Evolutionary conservation across 2,888 invertebrate species (phyloP).

Genomic region (Caenorhabditis imperialis): DNA sequence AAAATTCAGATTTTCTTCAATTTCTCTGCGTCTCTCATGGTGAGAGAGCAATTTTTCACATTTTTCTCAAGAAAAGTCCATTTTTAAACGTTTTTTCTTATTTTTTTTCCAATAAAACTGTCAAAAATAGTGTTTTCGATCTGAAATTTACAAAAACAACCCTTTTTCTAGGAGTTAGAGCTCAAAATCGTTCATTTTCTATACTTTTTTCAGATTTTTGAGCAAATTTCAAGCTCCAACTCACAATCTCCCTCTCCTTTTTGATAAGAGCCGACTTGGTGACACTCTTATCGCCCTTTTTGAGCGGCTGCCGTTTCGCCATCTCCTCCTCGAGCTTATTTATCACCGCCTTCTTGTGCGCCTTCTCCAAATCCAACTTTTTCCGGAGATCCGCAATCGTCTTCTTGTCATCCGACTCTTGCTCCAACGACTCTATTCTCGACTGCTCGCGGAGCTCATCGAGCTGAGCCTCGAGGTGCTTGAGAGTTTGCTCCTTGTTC

Average conservation of each 20-base stretch:
- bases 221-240: too few relatives aligned
- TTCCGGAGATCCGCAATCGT: conserved; percentile 43
- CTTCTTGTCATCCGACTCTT: conserved; percentile 34
- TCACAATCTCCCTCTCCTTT: conserved; percentile 91
- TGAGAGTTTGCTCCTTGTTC: conserved; percentile 46
- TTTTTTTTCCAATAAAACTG: too few relatives aligned
- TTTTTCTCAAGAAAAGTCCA: too few relatives aligned
- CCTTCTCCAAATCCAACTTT: conserved; percentile 62
- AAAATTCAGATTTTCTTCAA: too few relatives aligned
- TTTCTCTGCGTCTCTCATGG: too few relatives aligned
- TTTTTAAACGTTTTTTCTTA: too few relatives aligned
- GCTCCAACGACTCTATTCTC: conserved; percentile 78
- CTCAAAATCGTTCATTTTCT: too few relatives aligned
- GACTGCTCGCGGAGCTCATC: conserved; percentile 45
- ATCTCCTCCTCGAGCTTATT: conserved; percentile 97
- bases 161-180: too few relatives aligned
- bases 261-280: conserved; percentile 87
- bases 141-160: too few relatives aligned
- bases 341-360: conserved; percentile 60
- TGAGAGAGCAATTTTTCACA: too few relatives aligned
- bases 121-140: too few relatives aligned
- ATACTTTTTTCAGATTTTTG: too few relatives aligned
- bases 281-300: conserved; percentile 68
- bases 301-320: conserved; percentile 91
- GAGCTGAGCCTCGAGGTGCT: conserved; percentile 38